Conservation (phyloP, 2,113 vertebrate species). For the Sander lucioperca region DNA sequence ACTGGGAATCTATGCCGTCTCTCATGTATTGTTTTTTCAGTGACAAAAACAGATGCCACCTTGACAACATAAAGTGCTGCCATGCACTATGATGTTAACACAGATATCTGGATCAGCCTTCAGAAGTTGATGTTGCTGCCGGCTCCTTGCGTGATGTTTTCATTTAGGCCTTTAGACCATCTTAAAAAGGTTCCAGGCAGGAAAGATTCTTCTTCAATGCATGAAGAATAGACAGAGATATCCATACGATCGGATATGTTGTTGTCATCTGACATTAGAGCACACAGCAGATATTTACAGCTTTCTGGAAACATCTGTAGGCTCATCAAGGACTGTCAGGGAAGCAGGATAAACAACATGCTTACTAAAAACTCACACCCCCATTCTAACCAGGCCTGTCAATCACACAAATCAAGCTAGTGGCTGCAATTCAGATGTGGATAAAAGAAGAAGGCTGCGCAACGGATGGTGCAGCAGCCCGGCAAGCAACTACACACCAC, state of each 20-base stretch:
- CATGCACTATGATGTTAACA: neutral
- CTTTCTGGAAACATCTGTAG: constrained; percentile 72
- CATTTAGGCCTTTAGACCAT: constrained; percentile 49
- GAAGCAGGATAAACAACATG: constrained; percentile 70
- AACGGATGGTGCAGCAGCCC: constrained; percentile 1
- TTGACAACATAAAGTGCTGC: constrained; percentile 15
- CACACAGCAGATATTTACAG: constrained; percentile 61
- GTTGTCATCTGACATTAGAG: constrained; percentile 69
- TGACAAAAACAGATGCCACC: constrained; percentile 9
- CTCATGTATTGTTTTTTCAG: neutral
- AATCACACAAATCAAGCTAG: constrained; percentile 63
- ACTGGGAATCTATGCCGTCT: neutral
- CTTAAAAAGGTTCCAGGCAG: constrained; percentile 27
- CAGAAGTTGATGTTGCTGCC: constrained; percentile 11
- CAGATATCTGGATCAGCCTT: neutral
- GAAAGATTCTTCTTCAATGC: constrained; percentile 6
- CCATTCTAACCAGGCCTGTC: constrained; percentile 59
- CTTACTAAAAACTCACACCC: constrained; percentile 60
- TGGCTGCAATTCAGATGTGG: constrained; percentile 45
- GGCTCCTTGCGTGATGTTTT: constrained; percentile 24
- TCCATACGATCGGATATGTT: constrained; percentile 48
- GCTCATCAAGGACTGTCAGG: constrained; percentile 57
- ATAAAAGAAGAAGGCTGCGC: constrained; percentile 49
- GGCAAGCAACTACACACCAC: constrained; percentile 3
- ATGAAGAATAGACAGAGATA: constrained; percentile 43